A percentile compares a stretch with the other conserved stretches of the same genome.
phyloP scores from a whole-genome alignment of 1,140 invertebrate species.

The Hylyphantes graminicola region DNA sequence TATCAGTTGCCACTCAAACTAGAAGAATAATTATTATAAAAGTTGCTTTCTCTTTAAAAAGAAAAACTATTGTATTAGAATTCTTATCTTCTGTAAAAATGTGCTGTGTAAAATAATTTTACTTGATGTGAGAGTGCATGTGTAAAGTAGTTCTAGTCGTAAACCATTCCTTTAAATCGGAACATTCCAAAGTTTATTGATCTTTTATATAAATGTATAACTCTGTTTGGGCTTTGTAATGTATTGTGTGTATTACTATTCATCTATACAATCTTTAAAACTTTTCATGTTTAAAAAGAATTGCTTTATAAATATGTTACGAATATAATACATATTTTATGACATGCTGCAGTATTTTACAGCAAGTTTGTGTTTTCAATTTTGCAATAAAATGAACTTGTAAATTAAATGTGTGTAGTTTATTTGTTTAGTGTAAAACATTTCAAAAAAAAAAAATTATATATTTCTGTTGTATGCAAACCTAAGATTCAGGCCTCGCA shows the following conservation, averaged over 20 bases:
- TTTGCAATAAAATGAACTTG: constrained; percentile 37
- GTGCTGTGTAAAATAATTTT: no score
- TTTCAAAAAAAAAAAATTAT: no score
- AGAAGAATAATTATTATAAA: no score
- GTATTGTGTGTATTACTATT: constrained; percentile 4
- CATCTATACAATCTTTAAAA: neutral
- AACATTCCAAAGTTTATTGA: neutral
- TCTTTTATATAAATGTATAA: neutral
- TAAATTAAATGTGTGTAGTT: neutral
- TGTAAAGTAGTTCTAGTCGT: neutral
- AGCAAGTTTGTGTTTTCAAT: neutral
- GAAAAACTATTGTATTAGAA: no score
- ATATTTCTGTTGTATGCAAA: no score
- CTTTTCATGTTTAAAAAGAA: neutral
- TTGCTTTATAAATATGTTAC: constrained; percentile 8
- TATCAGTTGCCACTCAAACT: no score
- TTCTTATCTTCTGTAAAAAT: no score
- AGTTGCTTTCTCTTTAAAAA: no score
- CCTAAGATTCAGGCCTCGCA: no score
- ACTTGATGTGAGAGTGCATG: no score
- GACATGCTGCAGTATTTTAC: constrained; percentile 35
- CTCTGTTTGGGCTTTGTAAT: neutral
- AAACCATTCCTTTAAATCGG: neutral
- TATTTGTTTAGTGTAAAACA: neutral
- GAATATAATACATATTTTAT: constrained; percentile 38